These are phyloP conservation scores for Pipistrellus pipistrellus DNA, from an alignment of 2,797 vertebrate species.

Conservation along the genomic window DNA sequence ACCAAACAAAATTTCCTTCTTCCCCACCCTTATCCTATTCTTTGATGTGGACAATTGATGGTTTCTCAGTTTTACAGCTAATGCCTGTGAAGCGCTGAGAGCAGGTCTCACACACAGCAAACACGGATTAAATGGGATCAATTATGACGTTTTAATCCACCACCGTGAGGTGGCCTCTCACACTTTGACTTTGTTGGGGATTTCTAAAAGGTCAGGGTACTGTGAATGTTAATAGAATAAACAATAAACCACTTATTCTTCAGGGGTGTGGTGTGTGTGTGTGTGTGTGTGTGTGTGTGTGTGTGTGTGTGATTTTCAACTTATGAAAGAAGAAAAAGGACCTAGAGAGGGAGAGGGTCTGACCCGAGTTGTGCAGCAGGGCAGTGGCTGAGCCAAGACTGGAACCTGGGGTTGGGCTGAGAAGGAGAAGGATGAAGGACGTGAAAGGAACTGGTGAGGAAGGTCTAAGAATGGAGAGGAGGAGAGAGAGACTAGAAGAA, in stretches of 20 bases:
- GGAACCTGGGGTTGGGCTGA: background rate
- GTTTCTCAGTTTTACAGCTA: background rate
- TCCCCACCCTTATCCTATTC: background rate
- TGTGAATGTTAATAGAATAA: background rate
- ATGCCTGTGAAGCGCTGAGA: background rate
- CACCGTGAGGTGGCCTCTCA: background rate
- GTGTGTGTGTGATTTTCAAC: background rate
- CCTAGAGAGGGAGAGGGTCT: background rate
- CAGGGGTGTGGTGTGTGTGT: background rate
- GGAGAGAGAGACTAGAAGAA: background rate
- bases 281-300: background rate
- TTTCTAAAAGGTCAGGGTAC: conserved; percentile 8
- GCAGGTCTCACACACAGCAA: background rate
- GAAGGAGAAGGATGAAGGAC: background rate
- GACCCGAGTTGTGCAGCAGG: background rate
- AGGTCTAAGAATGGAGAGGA: background rate
- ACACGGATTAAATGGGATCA: background rate
- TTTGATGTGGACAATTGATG: background rate
- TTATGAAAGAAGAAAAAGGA: background rate
- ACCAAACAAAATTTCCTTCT: background rate
- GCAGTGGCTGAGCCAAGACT: background rate
- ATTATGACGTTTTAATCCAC: background rate
- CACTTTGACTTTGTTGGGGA: background rate
- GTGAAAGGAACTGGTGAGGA: background rate
- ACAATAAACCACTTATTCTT: background rate